phyloP scores from a whole-genome alignment of 30 jellyfish, hydroid and myxozoan species.

The Cassiopea xamachana region DNA sequence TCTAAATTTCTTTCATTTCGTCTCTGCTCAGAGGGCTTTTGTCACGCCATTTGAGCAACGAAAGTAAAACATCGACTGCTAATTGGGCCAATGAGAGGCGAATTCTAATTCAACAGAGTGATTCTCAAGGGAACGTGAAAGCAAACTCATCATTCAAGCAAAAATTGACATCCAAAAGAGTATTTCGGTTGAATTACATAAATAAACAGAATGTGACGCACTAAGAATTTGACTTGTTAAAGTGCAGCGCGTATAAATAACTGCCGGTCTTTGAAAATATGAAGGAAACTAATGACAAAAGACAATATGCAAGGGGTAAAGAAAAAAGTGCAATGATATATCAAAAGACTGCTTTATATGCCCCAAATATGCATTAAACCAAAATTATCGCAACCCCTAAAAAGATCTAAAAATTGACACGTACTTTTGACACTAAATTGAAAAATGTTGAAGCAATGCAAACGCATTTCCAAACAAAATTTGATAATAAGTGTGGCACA shows the following conservation, averaged over 20 bases:
- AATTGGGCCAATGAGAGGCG: too few species aligned
- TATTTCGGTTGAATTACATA: too few species aligned
- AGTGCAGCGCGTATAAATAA: background rate
- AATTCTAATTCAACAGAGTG: too few species aligned
- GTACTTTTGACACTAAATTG: constrained; percentile 25
- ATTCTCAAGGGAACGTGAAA: too few species aligned
- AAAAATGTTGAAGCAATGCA: constrained; percentile 18
- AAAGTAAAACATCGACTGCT: too few species aligned
- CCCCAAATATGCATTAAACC: constrained; percentile 21
- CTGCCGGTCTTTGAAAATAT: background rate
- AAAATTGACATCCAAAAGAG: too few species aligned
- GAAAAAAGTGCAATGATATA: constrained; percentile 8
- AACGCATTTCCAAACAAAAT: constrained; percentile 2
- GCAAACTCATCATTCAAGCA: too few species aligned
- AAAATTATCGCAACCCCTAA: constrained; percentile 26
- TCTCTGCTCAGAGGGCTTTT: too few species aligned
- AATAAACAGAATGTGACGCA: background rate
- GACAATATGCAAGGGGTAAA: background rate
- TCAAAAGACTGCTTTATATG: constrained; percentile 13
- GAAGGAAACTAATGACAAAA: background rate
- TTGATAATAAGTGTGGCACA: background rate
- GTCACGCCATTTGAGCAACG: too few species aligned
- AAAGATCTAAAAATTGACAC: constrained; percentile 34
- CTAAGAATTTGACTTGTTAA: background rate
- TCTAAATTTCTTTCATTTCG: too few species aligned